Conservation (phyloP, 1,140 invertebrate species). For the Bactericera cockerelli region DNA sequence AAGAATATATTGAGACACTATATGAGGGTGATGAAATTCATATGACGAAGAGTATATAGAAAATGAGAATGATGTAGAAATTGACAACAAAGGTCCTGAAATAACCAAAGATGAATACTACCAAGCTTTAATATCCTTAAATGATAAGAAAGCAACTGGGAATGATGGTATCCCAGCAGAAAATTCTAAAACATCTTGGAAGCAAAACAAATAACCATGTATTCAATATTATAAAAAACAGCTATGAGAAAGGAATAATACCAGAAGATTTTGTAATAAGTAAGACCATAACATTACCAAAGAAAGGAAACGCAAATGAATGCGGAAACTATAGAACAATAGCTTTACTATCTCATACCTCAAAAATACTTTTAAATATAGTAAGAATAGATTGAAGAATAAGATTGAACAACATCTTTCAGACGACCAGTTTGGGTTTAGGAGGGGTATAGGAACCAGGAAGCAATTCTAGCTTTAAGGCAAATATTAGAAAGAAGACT, state of each 20-base stretch:
- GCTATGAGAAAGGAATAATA: conserved; percentile 10
- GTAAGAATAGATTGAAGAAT: conserved; percentile 9
- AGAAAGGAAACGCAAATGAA: conserved; percentile 13
- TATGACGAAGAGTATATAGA: conserved; percentile 11
- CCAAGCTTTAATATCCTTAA: conserved; percentile 6
- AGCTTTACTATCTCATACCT: conserved; percentile 9
- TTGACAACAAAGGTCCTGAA: conserved; percentile 6
- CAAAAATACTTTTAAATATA: conserved; percentile 12
- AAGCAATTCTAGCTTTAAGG: conserved; percentile 11
- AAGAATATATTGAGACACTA: conserved; percentile 9
- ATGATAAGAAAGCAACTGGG: conserved; percentile 9
- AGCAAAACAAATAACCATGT: not conserved
- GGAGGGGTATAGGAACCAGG: conserved; percentile 11
- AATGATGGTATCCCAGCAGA: conserved; percentile 8
- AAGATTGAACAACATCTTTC: conserved; percentile 11
- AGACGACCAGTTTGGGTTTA: conserved; percentile 15
- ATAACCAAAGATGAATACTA: conserved; percentile 9
- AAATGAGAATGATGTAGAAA: conserved; percentile 8
- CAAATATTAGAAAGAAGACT: conserved; percentile 12
- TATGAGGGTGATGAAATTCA: conserved; percentile 8
- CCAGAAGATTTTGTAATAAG: conserved; percentile 4
- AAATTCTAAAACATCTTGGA: conserved; percentile 11
- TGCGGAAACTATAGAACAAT: conserved; percentile 19
- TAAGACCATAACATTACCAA: conserved; percentile 12
- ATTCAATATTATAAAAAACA: conserved; percentile 12